Base-by-base conservation (phyloP, 1,140 invertebrate genomes). In the Phenacoccus solenopsis region DNA sequence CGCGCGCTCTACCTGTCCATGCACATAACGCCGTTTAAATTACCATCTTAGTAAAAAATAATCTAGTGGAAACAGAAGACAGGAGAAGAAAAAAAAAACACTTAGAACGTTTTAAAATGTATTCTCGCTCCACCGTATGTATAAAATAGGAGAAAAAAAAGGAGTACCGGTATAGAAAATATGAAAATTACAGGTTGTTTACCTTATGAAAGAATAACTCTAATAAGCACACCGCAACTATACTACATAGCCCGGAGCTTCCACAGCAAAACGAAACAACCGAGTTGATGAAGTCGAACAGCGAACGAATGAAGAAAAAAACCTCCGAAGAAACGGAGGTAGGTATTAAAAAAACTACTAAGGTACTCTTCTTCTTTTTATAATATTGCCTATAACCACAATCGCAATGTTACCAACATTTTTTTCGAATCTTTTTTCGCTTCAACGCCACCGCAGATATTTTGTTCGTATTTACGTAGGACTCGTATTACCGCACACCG, bases 281-380 rank as follows among this genome's bases (percentile, higher is more conserved):
- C 38, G 38, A 49, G 38, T 16, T 10, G 20, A 49, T 16, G 38
- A 49, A 32, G 30, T 32, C 13, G 13, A 13, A 32, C 3, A 49
- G 38, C 13, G 5, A 49, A 16, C 13, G 5, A 49, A 16, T 10
- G 38, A 16, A 4, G 16, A 49, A 49, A 49, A 49, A 49, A 9
- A 49, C 38, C 5, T n/a, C n/a, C n/a, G n/a, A n/a, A n/a, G n/a
- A n/a, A n/a, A n/a, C n/a, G n/a, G n/a, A n/a, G n/a, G n/a, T n/a
- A n/a, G n/a, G n/a, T 49, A 49, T 49, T n/a, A n/a, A 49, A 49
- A 49, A 49, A 49, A 49, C 38, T n/a, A 49, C 38, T 49, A 49
- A 49, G 38, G 38, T 16, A 49, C 13, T 49, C 38, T 49, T 49
- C 38, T 49, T 49, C 38, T 49, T 49, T n/a, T n/a, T n/a, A n/a